phyloP scores from a whole-genome alignment of 2,888 invertebrate genomes.

The Trachelus tabidus region DNA sequence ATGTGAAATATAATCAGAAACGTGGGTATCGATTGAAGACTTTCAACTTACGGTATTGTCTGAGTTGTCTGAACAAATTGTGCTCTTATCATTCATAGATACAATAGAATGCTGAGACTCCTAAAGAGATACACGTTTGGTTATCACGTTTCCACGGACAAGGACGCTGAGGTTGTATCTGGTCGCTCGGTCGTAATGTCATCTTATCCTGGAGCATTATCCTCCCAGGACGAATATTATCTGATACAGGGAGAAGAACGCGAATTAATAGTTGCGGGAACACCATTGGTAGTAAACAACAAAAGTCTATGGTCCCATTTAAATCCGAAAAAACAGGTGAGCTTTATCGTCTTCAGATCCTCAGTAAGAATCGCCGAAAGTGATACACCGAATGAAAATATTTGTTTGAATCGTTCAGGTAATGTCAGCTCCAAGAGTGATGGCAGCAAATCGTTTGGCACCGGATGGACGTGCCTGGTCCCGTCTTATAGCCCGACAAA shows the following conservation, averaged over 20 bases:
- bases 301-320: slow-evolving; percentile 76
- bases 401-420: slow-evolving; percentile 62
- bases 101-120: slow-evolving; percentile 84
- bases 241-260: slow-evolving; percentile 69
- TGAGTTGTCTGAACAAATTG: background rate
- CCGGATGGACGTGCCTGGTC: slow-evolving; percentile 80
- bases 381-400: background rate
- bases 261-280: slow-evolving; percentile 79
- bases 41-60: background rate
- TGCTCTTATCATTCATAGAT: slow-evolving; percentile 66
- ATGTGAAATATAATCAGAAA: background rate
- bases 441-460: slow-evolving; percentile 86
- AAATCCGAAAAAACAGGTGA: slow-evolving; percentile 72
- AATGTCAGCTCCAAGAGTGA: slow-evolving; percentile 80
- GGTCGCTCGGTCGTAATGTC: slow-evolving; percentile 81
- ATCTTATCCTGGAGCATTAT: slow-evolving; percentile 85
- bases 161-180: slow-evolving; percentile 69
- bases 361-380: background rate
- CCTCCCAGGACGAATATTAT: slow-evolving; percentile 88
- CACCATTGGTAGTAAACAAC: slow-evolving; percentile 82
- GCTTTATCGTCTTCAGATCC: slow-evolving; percentile 26
- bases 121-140: slow-evolving; percentile 87
- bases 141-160: slow-evolving; percentile 72
- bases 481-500: slow-evolving; percentile 74
- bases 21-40: background rate